Evolutionary conservation across 2,888 invertebrate genomes (phyloP).

Genomic region (Eupeodes latifasciatus): DNA sequence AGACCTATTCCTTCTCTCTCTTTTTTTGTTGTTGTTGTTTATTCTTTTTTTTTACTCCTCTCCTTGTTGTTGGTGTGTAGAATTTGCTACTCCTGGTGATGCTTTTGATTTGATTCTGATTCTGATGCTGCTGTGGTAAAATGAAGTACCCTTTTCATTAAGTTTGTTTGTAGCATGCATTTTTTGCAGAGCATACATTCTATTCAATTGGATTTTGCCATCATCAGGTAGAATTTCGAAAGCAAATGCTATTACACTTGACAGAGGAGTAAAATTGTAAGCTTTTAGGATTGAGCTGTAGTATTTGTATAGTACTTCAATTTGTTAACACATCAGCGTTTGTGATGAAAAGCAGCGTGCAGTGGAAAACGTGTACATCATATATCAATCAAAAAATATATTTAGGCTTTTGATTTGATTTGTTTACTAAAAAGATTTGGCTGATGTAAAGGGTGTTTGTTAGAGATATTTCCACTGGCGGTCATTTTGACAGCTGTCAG

Average conservation of each 20-base stretch:
- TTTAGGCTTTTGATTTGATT: constrained; percentile 20
- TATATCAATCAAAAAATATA: background rate
- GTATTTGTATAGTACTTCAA: constrained; percentile 33
- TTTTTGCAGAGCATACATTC: background rate
- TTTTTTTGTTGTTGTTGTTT: background rate
- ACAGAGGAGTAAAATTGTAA: background rate
- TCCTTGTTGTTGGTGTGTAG: background rate
- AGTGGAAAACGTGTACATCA: background rate
- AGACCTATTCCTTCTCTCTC: constrained; percentile 24
- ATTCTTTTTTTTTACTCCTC: background rate
- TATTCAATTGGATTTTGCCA: constrained; percentile 23
- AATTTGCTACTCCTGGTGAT: background rate
- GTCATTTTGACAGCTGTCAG: no score
- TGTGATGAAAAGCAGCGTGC: background rate
- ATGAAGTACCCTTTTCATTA: constrained; percentile 60
- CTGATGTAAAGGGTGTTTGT: background rate
- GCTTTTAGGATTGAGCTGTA: background rate
- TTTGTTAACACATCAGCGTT: background rate
- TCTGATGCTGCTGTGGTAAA: background rate
- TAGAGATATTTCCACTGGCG: no score
- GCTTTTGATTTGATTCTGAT: no score
- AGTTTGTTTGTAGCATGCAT: constrained; percentile 31
- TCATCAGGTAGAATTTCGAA: constrained; percentile 9
- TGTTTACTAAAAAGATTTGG: background rate
- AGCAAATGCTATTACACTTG: constrained; percentile 36